These are phyloP conservation scores for Deilephila porcellus DNA, from an alignment of 2,888 invertebrate genomes.

Conservation along the genomic window DNA sequence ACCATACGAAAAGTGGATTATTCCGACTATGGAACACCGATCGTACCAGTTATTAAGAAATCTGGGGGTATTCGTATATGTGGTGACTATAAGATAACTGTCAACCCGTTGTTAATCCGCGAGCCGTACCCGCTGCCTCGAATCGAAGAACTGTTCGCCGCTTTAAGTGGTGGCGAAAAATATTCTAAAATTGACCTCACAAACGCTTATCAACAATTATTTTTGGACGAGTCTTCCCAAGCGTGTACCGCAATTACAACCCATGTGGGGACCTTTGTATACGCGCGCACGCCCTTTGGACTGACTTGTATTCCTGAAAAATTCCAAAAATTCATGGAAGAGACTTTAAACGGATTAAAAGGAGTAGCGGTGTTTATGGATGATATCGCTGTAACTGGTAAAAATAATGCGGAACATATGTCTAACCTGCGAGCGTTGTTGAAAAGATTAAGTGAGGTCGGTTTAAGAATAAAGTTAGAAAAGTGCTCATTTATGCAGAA, in stretches of 20 bases:
- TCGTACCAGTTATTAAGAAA: constrained; percentile 24
- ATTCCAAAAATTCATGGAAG: neutral
- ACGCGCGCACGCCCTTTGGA: constrained; percentile 7
- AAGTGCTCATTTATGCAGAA: constrained; percentile 43
- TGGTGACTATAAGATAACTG: constrained; percentile 41
- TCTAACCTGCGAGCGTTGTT: constrained; percentile 32
- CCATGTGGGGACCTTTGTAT: too few relatives aligned
- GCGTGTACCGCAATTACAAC: too few relatives aligned
- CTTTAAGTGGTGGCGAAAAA: constrained; percentile 40
- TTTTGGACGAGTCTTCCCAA: neutral
- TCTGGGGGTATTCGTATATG: constrained; percentile 37
- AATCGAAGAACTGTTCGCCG: constrained; percentile 44
- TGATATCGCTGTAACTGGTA: constrained; percentile 32
- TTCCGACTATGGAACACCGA: constrained; percentile 47
- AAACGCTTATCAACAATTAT: constrained; percentile 42
- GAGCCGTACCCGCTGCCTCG: constrained; percentile 40
- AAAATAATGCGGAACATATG: neutral
- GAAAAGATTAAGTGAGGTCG: constrained; percentile 38
- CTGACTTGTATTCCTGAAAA: neutral
- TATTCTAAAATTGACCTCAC: constrained; percentile 45
- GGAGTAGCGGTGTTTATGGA: constrained; percentile 27
- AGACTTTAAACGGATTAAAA: neutral
- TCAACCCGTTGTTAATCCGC: constrained; percentile 39
- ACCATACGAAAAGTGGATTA: constrained; percentile 43
- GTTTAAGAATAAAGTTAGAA: constrained; percentile 36